Evolutionary conservation across 2,888 invertebrate genomes (phyloP).

Genomic region (Amphimallon solstitiale): DNA sequence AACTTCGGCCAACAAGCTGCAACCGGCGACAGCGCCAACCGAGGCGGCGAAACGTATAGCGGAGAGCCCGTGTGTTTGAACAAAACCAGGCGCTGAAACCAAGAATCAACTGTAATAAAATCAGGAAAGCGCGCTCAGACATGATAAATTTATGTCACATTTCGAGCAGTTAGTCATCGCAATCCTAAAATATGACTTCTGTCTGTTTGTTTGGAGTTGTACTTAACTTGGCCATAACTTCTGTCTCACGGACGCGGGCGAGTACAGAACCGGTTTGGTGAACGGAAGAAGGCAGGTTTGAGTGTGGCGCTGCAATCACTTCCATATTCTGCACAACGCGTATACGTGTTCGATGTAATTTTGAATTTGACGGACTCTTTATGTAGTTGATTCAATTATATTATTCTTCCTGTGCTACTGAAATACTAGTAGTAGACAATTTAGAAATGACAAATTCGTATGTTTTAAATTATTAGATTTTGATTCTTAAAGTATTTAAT

Average conservation of each 20-base stretch:
- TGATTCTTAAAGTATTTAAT: too few species aligned
- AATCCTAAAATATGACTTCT: conserved; percentile 63
- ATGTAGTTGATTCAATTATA: too few species aligned
- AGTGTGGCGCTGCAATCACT: too few species aligned
- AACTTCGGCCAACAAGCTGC: not conserved
- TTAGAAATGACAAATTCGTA: too few species aligned
- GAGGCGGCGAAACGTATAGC: not conserved
- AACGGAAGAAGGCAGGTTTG: not conserved
- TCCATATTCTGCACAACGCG: too few species aligned
- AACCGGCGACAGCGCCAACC: not conserved
- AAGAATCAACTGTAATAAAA: conserved; percentile 46
- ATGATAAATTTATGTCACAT: conserved; percentile 61
- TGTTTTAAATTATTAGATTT: too few species aligned
- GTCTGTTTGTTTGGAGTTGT: conserved; percentile 61
- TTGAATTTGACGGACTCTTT: too few species aligned
- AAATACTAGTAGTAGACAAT: too few species aligned
- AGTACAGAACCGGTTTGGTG: not conserved
- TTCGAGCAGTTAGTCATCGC: conserved; percentile 60
- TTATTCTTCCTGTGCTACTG: too few species aligned
- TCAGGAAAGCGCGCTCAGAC: conserved; percentile 47
- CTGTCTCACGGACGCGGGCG: conserved; percentile 17
- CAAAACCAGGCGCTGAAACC: conserved; percentile 39
- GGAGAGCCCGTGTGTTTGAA: conserved; percentile 32
- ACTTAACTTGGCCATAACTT: conserved; percentile 52
- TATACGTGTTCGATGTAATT: too few species aligned